phyloP scores from a whole-genome alignment of 1,140 invertebrate genomes.

The Drosophila yakuba region DNA sequence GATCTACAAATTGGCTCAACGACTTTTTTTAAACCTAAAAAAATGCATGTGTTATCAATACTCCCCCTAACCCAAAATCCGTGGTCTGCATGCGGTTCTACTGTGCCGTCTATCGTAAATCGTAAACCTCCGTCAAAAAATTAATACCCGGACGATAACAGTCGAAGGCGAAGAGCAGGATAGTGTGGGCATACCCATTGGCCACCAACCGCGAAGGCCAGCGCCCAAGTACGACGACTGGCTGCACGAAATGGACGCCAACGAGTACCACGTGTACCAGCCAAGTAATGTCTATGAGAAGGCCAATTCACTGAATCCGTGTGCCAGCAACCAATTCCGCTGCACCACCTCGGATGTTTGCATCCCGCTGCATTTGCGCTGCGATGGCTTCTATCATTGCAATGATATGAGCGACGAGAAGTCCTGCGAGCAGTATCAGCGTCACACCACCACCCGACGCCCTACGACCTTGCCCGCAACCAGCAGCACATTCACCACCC shows the following conservation, averaged over 20 bases:
- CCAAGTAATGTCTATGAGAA: conserved; percentile 53
- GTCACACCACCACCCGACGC: conserved; percentile 11
- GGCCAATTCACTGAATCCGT: conserved; percentile 52
- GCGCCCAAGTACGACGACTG: neutral
- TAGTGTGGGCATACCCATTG: conserved; percentile 27
- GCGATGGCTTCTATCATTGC: conserved; percentile 91
- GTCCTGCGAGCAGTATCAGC: conserved; percentile 85
- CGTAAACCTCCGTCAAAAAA: conserved; percentile 1
- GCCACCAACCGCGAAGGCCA: neutral
- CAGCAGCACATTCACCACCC: neutral
- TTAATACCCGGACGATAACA: conserved; percentile 8
- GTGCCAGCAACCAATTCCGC: conserved; percentile 84
- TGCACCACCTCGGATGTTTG: conserved; percentile 87
- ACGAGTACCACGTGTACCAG: conserved; percentile 56
- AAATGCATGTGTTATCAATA: conserved; percentile 55
- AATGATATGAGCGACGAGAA: conserved; percentile 90
- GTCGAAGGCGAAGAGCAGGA: conserved; percentile 13
- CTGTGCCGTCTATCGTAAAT: conserved; percentile 7
- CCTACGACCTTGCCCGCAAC: conserved; percentile 5
- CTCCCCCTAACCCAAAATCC: conserved; percentile 11
- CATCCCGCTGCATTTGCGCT: conserved; percentile 88
- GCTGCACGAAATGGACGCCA: conserved; percentile 44
- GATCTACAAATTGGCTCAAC: conserved; percentile 20
- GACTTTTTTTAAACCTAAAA: conserved; percentile 20
- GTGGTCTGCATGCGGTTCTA: conserved; percentile 59